phyloP scores from a whole-genome alignment of 2,888 invertebrate genomes.

The Asteroscopus sphinx region DNA sequence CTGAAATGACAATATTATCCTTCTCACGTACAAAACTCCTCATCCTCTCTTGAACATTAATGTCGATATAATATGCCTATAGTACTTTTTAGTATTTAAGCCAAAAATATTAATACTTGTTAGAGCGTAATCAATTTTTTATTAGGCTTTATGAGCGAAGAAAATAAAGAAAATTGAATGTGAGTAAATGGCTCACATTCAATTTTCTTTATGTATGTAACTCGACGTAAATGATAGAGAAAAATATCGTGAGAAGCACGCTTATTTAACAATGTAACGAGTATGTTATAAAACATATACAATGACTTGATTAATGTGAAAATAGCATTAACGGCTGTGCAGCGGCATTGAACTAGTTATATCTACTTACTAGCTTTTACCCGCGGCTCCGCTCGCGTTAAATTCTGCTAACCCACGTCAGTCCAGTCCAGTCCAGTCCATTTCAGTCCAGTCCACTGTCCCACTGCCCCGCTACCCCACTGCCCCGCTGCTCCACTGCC shows the following conservation, averaged over 20 bases:
- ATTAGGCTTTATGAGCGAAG: slow-evolving; percentile 24
- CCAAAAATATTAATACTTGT: slow-evolving; percentile 27
- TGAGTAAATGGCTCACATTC: slow-evolving; percentile 13
- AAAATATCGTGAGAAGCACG: slow-evolving; percentile 37
- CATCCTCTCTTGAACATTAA: slow-evolving; percentile 49
- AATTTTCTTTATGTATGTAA: slow-evolving; percentile 36
- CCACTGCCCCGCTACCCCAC: too few relatives aligned
- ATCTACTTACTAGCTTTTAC: too few relatives aligned
- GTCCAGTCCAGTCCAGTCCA: too few relatives aligned
- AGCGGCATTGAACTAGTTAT: slow-evolving; percentile 42
- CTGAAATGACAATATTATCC: slow-evolving; percentile 63
- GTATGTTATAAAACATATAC: slow-evolving; percentile 36
- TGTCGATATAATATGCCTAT: slow-evolving; percentile 35
- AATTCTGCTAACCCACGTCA: too few relatives aligned
- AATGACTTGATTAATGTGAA: slow-evolving; percentile 41
- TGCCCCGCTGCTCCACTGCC: too few relatives aligned
- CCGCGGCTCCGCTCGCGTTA: too few relatives aligned
- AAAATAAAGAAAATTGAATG: too few relatives aligned
- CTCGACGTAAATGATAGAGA: slow-evolving; percentile 13
- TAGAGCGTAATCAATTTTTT: slow-evolving; percentile 30
- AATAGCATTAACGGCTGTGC: slow-evolving; percentile 16
- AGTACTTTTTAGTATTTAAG: slow-evolving; percentile 36
- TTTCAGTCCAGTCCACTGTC: too few relatives aligned
- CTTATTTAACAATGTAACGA: slow-evolving; percentile 19
- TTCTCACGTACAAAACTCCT: slow-evolving; percentile 55